A percentile compares a stretch with the other conserved stretches of the same genome.
These are phyloP conservation scores for Pasiphila rectangulata DNA, from an alignment of 2,888 invertebrate species.

Conservation along the genomic window DNA sequence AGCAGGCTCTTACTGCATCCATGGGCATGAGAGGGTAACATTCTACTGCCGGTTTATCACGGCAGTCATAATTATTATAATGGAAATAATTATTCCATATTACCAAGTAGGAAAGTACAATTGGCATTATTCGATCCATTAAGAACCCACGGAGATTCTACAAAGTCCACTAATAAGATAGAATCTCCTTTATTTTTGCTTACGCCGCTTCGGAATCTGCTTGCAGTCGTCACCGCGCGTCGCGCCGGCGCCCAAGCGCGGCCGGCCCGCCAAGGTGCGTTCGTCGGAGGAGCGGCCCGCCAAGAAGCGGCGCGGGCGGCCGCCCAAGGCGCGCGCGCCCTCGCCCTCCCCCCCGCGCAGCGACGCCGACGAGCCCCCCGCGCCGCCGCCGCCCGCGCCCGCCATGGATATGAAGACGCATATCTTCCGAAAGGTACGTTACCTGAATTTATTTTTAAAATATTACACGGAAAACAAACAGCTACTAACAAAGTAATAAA, in stretches of 20 bases:
- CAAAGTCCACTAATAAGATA: no score
- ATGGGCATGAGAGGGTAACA: no score
- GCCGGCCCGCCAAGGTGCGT: conserved; percentile 74
- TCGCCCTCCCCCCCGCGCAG: conserved; percentile 37
- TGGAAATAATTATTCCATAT: no score
- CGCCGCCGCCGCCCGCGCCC: conserved; percentile 46
- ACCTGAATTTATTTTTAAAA: neutral
- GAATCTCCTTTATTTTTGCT: no score
- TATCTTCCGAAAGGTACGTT: conserved; percentile 65
- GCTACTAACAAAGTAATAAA: neutral
- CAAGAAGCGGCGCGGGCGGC: conserved; percentile 68
- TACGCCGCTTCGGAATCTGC: no score
- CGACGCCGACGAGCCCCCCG: conserved; percentile 22
- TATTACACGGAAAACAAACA: neutral
- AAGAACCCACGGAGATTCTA: no score
- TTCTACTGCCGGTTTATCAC: no score
- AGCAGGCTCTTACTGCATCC: no score
- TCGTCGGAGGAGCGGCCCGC: conserved; percentile 59
- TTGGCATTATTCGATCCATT: no score
- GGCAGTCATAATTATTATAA: no score
- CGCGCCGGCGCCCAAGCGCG: conserved; percentile 64
- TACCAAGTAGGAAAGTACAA: no score
- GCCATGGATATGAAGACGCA: conserved; percentile 65
- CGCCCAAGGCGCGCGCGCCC: conserved; percentile 52
- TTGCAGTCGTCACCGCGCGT: conserved; percentile 53